A percentile compares a stretch with the other conserved stretches of the same genome.
phyloP scores from a whole-genome alignment of 1,140 invertebrate species.

The Dinoponera quadriceps region DNA sequence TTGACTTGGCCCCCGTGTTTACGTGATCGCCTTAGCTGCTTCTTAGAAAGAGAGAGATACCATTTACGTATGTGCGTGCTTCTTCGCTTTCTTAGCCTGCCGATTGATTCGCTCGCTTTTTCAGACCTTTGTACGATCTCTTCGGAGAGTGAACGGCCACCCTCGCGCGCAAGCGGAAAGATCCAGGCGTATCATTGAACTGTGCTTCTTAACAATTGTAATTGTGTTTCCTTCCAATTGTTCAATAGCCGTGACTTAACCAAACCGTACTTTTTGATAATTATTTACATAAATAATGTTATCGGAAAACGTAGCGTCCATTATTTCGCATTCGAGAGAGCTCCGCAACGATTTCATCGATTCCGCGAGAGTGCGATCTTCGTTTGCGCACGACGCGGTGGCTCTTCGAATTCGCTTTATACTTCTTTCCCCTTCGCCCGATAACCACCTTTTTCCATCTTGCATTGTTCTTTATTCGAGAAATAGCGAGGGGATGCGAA shows the following conservation, averaged over 20 bases:
- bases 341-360: not conserved
- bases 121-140: constrained; percentile 45
- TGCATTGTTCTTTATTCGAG: constrained; percentile 13
- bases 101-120: constrained; percentile 17
- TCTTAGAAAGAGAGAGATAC: not conserved
- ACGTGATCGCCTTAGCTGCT: constrained; percentile 6
- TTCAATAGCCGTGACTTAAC: too few relatives aligned
- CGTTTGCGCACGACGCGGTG: not conserved
- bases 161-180: not conserved
- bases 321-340: too few relatives aligned
- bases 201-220: too few relatives aligned
- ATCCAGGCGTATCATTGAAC: not conserved
- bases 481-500: not conserved
- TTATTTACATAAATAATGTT: too few relatives aligned
- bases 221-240: too few relatives aligned
- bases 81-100: constrained; percentile 29
- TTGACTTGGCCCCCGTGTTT: not conserved
- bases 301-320: too few relatives aligned
- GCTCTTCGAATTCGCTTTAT: not conserved
- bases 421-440: not conserved
- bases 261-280: too few relatives aligned
- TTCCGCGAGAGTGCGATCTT: not conserved
- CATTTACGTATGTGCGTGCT: not conserved
- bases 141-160: not conserved
- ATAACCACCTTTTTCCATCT: not conserved